A percentile compares a stretch with the other conserved stretches of the same genome.
Conservation (phyloP, 2,888 invertebrate genomes). For the Rotaria macrura region DNA sequence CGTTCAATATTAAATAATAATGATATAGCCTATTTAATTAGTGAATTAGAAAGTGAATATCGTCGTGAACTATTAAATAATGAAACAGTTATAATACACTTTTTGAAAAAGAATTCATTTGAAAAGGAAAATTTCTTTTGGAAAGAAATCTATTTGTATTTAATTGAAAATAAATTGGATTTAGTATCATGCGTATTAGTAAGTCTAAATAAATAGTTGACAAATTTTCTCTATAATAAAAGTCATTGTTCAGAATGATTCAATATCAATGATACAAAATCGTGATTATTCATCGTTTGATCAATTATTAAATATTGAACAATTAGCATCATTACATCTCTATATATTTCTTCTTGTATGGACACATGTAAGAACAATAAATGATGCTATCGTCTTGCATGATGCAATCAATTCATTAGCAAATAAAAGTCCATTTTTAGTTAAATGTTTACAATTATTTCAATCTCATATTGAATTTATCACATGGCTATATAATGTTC, state of each 20-base stretch:
- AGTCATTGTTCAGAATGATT: not conserved
- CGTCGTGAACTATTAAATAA: not conserved
- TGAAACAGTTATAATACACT: not conserved
- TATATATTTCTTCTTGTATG: not conserved
- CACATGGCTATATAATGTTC: not conserved
- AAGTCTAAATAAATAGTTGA: not conserved
- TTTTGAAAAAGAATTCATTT: conserved; percentile 1
- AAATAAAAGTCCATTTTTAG: not conserved
- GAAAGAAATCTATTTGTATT: not conserved
- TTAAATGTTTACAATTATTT: not conserved
- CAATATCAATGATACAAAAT: not conserved
- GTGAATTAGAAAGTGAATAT: not conserved
- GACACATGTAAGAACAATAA: not conserved
- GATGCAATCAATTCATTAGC: not conserved
- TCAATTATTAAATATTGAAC: conserved; percentile 12
- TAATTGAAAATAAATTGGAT: conserved; percentile 7
- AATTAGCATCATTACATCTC: not conserved
- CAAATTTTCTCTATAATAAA: not conserved
- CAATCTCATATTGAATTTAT: conserved; percentile 9
- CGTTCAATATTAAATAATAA: not conserved
- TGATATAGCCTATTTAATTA: not conserved
- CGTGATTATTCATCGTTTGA: conserved; percentile 21
- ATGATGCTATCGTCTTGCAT: conserved; percentile 9
- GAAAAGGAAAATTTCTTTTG: not conserved
- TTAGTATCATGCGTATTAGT: not conserved